These are phyloP conservation scores for Laticauda colubrina DNA, from an alignment of 2,113 vertebrate genomes.

Conservation along the genomic window DNA sequence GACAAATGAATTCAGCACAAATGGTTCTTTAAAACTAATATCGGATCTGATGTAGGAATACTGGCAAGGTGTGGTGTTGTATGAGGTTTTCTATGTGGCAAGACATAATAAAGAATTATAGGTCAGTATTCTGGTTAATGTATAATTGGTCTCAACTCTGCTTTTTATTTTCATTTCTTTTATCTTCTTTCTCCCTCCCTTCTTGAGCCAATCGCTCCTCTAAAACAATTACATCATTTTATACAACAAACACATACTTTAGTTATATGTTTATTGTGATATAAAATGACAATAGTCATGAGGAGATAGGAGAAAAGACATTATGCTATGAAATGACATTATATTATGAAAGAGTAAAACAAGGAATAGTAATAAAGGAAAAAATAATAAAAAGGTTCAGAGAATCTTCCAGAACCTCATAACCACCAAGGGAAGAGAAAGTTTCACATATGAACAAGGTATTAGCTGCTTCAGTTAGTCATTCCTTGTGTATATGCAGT, in stretches of 20 bases:
- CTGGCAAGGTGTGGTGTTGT: background rate
- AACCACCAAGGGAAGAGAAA: background rate
- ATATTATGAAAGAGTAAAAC: background rate
- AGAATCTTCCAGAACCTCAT: background rate
- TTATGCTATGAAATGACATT: background rate
- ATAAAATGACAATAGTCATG: background rate
- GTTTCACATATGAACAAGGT: background rate
- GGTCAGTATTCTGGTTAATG: background rate
- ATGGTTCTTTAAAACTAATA: constrained; percentile 32
- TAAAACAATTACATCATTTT: background rate
- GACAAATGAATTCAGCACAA: background rate
- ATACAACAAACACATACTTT: background rate
- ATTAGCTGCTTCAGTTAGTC: background rate
- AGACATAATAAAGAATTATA: background rate
- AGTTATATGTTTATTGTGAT: background rate
- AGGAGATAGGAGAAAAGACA: background rate
- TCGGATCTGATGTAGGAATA: background rate
- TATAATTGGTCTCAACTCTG: background rate
- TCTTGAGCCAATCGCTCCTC: background rate
- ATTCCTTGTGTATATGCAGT: background rate
- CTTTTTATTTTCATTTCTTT: background rate
- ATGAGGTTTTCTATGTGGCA: background rate
- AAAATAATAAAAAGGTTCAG: background rate
- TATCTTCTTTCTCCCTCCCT: background rate
- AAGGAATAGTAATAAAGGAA: background rate